phyloP scores from a whole-genome alignment of 2,797 vertebrate genomes.

The Micrastur ruficollis region DNA sequence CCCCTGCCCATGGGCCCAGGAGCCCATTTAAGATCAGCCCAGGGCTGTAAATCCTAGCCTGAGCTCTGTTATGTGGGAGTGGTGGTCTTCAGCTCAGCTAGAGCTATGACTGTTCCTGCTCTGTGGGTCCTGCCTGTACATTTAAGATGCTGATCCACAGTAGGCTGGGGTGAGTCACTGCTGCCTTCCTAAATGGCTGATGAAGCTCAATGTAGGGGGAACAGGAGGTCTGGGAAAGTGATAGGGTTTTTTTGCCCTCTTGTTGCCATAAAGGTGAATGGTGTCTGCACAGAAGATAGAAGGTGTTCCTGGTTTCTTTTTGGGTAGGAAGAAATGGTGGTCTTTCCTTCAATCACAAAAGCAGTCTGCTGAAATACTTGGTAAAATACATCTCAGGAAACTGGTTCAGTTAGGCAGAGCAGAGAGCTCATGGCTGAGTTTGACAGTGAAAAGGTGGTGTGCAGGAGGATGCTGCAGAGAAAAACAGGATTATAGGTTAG shows the following conservation, averaged over 20 bases:
- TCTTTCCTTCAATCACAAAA: not conserved
- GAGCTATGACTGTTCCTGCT: fast-evolving
- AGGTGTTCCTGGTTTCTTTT: not conserved
- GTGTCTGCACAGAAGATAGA: not conserved
- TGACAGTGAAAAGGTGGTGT: not conserved
- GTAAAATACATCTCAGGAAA: not conserved
- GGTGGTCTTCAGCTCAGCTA: fast-evolving
- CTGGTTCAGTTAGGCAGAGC: not conserved
- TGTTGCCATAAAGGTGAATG: not conserved
- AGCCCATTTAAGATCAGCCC: not conserved
- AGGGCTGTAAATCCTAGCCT: fast-evolving
- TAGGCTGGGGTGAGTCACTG: not conserved
- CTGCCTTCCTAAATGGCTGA: fast-evolving
- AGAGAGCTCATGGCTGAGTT: not conserved
- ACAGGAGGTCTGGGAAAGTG: fast-evolving
- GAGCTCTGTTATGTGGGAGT: fast-evolving
- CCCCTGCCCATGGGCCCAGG: not conserved
- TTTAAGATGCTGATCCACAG: fast-evolving
- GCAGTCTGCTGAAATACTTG: not conserved
- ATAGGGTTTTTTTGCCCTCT: fast-evolving
- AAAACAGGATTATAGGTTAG: too few species aligned
- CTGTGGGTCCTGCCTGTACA: fast-evolving
- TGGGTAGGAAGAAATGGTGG: too few species aligned
- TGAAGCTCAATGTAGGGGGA: not conserved
- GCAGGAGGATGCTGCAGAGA: not conserved